Evolutionary conservation across 2,113 vertebrate genomes (phyloP).

Genomic region (Dromaius novaehollandiae): DNA sequence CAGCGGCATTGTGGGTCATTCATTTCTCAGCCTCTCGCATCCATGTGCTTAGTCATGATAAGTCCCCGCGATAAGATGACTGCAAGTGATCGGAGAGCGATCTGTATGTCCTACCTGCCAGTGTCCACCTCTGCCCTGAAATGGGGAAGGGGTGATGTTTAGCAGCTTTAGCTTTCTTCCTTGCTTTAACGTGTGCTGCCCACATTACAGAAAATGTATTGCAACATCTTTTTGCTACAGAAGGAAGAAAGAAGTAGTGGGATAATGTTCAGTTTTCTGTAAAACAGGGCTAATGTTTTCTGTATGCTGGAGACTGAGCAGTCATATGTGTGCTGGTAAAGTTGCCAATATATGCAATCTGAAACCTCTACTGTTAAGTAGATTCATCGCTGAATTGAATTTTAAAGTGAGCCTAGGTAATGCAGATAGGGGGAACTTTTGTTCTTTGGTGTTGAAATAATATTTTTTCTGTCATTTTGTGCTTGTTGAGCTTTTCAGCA

Average conservation of each 20-base stretch:
- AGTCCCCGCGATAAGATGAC: background rate
- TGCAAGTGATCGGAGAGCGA: background rate
- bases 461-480: background rate
- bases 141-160: rapidly evolving
- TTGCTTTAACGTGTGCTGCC: rapidly evolving
- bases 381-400: background rate
- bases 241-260: background rate
- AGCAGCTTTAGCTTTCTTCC: background rate
- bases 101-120: background rate
- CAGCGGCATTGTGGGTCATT: conserved; percentile 42
- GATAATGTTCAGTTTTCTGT: rapidly evolving
- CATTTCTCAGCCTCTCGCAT: background rate
- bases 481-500: background rate
- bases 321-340: rapidly evolving
- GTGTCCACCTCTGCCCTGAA: background rate
- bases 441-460: rapidly evolving
- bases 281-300: rapidly evolving
- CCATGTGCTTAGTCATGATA: conserved; percentile 23
- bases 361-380: rapidly evolving
- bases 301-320: rapidly evolving
- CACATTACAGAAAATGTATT: rapidly evolving
- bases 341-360: too few relatives aligned
- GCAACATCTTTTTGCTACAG: rapidly evolving
- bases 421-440: rapidly evolving
- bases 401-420: background rate